Evolutionary conservation across 2,888 invertebrate genomes (phyloP).

Genomic region (Nomada ruficornis): DNA sequence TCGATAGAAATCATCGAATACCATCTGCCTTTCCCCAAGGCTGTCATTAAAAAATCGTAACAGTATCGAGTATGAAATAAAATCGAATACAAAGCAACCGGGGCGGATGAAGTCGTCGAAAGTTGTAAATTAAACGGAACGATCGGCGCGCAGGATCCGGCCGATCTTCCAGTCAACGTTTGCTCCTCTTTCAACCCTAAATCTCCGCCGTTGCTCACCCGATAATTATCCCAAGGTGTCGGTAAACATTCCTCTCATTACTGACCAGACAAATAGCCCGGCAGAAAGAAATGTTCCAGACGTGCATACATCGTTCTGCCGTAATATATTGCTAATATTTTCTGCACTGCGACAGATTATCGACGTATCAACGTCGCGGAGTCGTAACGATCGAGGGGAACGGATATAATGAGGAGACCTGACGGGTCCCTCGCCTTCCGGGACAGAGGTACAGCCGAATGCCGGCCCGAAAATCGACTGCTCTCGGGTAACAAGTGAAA

Average conservation of each 20-base stretch:
- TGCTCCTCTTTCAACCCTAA: constrained; percentile 24
- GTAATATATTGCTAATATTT: constrained; percentile 57
- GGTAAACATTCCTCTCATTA: constrained; percentile 63
- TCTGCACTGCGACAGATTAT: constrained; percentile 53
- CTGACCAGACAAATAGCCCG: constrained; percentile 19
- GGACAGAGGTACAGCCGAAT: constrained; percentile 45
- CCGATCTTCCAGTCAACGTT: background rate
- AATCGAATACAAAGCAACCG: background rate
- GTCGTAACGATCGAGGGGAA: constrained; percentile 53
- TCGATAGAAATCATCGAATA: background rate
- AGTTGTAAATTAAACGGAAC: constrained; percentile 39
- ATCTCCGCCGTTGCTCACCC: constrained; percentile 38
- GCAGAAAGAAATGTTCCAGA: background rate
- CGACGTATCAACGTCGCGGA: constrained; percentile 56
- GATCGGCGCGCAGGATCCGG: background rate
- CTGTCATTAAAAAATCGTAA: constrained; percentile 9
- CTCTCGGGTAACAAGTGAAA: constrained; percentile 9
- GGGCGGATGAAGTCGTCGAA: constrained; percentile 37
- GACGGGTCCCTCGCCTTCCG: constrained; percentile 64
- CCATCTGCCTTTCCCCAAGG: background rate
- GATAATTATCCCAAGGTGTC: constrained; percentile 61
- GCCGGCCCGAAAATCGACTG: constrained; percentile 54
- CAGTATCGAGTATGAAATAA: background rate
- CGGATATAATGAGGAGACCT: constrained; percentile 63
- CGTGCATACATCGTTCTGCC: constrained; percentile 1